Conservation (phyloP, 35 echinoderm and acorn worm species). For the Strongylocentrotus purpuratus region DNA sequence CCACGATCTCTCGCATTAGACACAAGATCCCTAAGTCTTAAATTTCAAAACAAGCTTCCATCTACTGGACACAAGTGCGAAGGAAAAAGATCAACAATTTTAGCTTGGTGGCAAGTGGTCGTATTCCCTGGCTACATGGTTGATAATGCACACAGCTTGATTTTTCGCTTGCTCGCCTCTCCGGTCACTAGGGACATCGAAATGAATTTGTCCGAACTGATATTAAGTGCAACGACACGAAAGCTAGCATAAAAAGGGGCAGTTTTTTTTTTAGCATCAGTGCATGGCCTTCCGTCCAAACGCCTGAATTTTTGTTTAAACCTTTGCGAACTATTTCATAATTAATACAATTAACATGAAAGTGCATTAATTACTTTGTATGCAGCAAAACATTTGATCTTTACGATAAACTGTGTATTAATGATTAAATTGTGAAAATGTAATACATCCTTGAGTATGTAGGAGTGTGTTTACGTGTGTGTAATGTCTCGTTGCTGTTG, state of each 20-base stretch:
- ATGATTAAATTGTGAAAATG: no score
- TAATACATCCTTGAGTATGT: no score
- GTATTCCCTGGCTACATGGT: background rate
- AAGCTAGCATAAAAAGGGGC: background rate
- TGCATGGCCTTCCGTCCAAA: background rate
- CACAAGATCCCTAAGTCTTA: no score
- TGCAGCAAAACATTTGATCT: no score
- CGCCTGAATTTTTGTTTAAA: background rate
- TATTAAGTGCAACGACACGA: background rate
- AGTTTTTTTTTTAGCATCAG: background rate
- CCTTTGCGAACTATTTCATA: background rate
- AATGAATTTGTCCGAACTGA: background rate
- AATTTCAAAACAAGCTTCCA: background rate
- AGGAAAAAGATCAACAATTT: background rate
- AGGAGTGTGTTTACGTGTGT: no score
- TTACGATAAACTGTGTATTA: no score
- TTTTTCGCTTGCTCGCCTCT: slow-evolving; percentile 8
- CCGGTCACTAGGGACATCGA: background rate
- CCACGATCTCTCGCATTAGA: no score
- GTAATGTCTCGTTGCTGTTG: no score
- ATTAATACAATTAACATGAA: background rate
- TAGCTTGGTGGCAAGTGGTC: background rate
- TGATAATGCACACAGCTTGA: background rate
- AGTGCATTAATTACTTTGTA: background rate
- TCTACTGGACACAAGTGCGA: background rate